Conservation (phyloP, 2,797 vertebrate genomes). For the Coracias cyanogaster region DNA sequence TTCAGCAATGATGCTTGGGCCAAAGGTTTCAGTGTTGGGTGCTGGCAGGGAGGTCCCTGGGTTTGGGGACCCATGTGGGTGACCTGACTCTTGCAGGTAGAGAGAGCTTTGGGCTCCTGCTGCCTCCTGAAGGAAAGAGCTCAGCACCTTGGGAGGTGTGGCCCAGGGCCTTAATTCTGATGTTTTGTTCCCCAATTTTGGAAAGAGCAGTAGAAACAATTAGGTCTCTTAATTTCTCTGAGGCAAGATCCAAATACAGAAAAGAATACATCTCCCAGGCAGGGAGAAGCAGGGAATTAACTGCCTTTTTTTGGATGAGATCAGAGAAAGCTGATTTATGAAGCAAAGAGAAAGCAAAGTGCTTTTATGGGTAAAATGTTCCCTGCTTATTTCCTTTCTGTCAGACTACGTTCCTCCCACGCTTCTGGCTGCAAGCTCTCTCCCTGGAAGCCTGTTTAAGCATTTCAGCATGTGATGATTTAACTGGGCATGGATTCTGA, state of each 20-base stretch:
- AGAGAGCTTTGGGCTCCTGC: rapidly evolving
- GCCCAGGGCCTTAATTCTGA: slow-evolving; percentile 16
- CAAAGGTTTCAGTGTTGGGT: neutral
- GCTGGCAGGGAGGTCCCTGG: neutral
- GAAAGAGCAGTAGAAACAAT: slow-evolving; percentile 63
- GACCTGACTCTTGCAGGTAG: neutral
- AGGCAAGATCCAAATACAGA: slow-evolving; percentile 63
- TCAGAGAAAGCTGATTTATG: slow-evolving; percentile 62
- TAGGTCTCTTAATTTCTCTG: slow-evolving; percentile 56
- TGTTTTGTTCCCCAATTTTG: slow-evolving; percentile 48
- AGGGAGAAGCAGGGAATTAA: slow-evolving; percentile 48
- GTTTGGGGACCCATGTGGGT: rapidly evolving
- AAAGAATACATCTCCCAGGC: slow-evolving; percentile 60
- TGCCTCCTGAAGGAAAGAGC: neutral
- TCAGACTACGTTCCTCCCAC: slow-evolving; percentile 54
- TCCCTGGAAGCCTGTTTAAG: slow-evolving; percentile 52
- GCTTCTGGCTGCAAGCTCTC: slow-evolving; percentile 42
- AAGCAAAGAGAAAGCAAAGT: slow-evolving; percentile 52
- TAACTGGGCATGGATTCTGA: slow-evolving; percentile 27
- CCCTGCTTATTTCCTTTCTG: slow-evolving; percentile 56
- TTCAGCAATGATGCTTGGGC: neutral
- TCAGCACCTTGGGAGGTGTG: slow-evolving; percentile 46
- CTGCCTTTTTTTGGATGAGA: slow-evolving; percentile 61
- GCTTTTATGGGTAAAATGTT: slow-evolving; percentile 67
- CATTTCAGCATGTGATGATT: slow-evolving; percentile 58